Evolutionary conservation across 2,888 invertebrate genomes (phyloP).

Genomic region (Plemyria rubiginata): DNA sequence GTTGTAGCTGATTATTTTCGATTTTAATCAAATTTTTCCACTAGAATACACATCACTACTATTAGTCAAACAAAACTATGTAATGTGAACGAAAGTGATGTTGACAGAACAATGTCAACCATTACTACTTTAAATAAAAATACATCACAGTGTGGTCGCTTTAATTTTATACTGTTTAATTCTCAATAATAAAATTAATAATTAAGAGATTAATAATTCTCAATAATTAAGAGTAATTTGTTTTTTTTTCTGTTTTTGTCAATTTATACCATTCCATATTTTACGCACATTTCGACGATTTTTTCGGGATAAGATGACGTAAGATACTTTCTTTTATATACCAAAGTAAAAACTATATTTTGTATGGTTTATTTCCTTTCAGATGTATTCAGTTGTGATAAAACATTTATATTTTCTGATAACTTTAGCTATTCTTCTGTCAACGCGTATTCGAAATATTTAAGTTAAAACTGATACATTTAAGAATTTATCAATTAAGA

Average conservation of each 20-base stretch:
- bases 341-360: neutral
- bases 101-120: neutral
- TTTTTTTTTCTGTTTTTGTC: neutral
- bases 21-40: neutral
- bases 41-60: neutral
- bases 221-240: no score
- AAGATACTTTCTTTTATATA: neutral
- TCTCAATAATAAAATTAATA: no score
- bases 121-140: neutral
- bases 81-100: neutral
- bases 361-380: neutral
- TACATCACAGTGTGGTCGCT: neutral
- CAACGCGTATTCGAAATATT: conserved; percentile 5
- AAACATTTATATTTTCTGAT: conserved; percentile 10
- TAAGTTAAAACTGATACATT: conserved; percentile 3
- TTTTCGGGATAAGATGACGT: neutral
- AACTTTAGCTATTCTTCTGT: neutral
- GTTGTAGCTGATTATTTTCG: neutral
- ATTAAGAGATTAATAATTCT: no score
- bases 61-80: neutral
- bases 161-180: neutral
- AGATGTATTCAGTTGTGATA: neutral
- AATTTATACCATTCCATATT: conserved; percentile 1
- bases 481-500: neutral
- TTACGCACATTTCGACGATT: neutral